Percentiles rank a stretch among this genome's conserved stretches.
These are phyloP conservation scores for Sarcophaga peregrina DNA, from an alignment of 1,140 invertebrate species.

Conservation along the genomic window DNA sequence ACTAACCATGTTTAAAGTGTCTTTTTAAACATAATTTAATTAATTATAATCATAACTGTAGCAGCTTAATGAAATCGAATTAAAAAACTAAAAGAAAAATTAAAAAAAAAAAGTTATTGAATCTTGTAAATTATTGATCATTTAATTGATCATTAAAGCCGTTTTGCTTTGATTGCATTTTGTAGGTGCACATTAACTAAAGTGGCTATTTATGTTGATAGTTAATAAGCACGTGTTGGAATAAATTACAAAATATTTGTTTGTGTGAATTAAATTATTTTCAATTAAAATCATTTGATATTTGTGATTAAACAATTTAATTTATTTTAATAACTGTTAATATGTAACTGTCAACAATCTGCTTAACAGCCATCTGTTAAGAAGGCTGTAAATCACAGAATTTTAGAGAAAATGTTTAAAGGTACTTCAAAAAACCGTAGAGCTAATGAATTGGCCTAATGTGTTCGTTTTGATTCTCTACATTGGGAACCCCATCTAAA, in stretches of 20 bases:
- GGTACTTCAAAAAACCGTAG: too few relatives aligned
- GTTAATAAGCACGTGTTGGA: conserved; percentile 9
- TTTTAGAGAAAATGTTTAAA: too few relatives aligned
- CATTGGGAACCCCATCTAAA: too few relatives aligned
- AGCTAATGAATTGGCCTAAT: too few relatives aligned
- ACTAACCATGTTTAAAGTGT: neutral
- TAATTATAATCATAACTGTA: neutral
- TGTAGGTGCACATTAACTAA: neutral
- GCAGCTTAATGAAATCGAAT: neutral
- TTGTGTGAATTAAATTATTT: too few relatives aligned
- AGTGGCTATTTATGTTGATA: neutral
- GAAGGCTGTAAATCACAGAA: too few relatives aligned
- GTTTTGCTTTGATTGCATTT: neutral
- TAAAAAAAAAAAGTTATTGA: neutral
- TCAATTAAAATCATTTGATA: too few relatives aligned
- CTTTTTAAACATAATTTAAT: neutral
- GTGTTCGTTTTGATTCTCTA: too few relatives aligned
- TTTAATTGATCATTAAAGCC: neutral
- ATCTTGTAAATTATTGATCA: neutral
- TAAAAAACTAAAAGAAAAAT: neutral
- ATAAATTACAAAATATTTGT: conserved; percentile 7
- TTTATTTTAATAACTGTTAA: too few relatives aligned
- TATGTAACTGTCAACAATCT: too few relatives aligned
- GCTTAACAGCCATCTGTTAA: too few relatives aligned
- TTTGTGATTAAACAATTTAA: too few relatives aligned